Evolutionary conservation across 92 coral and sea anemone genomes (phyloP).

Genomic region (Anthopleura xanthogrammica): DNA sequence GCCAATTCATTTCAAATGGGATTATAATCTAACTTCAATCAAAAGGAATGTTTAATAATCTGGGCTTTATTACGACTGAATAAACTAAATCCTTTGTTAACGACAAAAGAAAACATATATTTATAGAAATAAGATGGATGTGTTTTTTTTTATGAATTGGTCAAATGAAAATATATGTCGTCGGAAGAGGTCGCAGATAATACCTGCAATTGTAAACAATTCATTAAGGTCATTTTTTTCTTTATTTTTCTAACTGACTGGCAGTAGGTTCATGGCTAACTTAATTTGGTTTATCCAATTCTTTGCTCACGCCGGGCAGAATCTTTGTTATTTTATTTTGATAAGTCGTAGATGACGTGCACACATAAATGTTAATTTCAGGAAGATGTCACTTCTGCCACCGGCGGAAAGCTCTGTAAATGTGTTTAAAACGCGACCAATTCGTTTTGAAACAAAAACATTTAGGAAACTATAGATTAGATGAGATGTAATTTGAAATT

Average conservation of each 20-base stretch:
- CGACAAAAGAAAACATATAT: not conserved
- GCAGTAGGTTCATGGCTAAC: not conserved
- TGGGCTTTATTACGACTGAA: not conserved
- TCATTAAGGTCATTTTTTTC: not conserved
- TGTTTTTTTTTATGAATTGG: not conserved
- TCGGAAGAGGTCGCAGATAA: not conserved
- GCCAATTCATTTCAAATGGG: not conserved
- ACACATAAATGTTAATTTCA: not conserved
- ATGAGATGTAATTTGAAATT: not conserved
- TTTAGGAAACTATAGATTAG: not conserved
- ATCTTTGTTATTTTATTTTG: too few species aligned
- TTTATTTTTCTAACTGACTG: not conserved
- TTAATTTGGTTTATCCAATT: not conserved
- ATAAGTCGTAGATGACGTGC: not conserved
- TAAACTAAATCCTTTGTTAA: not conserved
- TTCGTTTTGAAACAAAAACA: not conserved
- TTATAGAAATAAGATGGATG: not conserved
- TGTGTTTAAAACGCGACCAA: not conserved
- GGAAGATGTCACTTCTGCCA: not conserved
- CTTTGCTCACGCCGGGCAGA: too few species aligned
- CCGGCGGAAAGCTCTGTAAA: not conserved
- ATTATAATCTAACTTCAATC: not conserved
- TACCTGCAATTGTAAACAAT: constrained; percentile 1
- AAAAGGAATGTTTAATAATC: not conserved
- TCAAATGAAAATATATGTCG: not conserved